Evolutionary conservation across 2,113 vertebrate species (phyloP).

Genomic region (Lagopus leucura): DNA sequence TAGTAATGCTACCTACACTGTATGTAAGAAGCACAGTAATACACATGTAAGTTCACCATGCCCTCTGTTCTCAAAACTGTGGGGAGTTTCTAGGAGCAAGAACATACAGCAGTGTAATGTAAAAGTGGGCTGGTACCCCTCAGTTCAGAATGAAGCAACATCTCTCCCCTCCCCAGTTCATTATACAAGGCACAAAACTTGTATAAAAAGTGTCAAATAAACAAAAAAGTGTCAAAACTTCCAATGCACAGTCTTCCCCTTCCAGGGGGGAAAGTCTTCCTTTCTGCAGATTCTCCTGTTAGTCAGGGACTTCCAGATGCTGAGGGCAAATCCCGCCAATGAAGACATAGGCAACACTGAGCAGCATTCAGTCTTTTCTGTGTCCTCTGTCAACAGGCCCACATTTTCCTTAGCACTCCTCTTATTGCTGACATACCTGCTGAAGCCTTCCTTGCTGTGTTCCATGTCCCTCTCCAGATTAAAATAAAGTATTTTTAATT

Average conservation of each 20-base stretch:
- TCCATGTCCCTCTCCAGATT: background rate
- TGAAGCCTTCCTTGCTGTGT: background rate
- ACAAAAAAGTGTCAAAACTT: background rate
- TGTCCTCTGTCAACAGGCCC: background rate
- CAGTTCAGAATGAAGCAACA: background rate
- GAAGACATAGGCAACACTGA: background rate
- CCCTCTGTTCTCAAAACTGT: background rate
- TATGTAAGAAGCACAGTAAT: background rate
- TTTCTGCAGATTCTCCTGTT: background rate
- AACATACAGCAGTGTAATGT: background rate
- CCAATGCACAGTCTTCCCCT: background rate
- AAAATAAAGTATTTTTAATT: background rate
- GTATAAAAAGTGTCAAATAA: no score
- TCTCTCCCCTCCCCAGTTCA: no score
- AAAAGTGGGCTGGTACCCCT: background rate
- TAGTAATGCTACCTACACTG: background rate
- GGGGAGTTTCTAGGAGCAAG: background rate
- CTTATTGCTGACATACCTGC: background rate
- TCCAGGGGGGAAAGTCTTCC: background rate
- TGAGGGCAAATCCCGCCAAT: background rate
- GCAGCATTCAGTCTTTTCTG: background rate
- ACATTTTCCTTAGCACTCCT: background rate
- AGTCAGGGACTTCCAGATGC: background rate
- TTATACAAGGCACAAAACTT: background rate
- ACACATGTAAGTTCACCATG: rapidly evolving